Evolutionary conservation across 64 coral and sea anemone species (phyloP), one percentile per base, ranked within the genome.

Genomic region (Orbicella faveolata): DNA sequence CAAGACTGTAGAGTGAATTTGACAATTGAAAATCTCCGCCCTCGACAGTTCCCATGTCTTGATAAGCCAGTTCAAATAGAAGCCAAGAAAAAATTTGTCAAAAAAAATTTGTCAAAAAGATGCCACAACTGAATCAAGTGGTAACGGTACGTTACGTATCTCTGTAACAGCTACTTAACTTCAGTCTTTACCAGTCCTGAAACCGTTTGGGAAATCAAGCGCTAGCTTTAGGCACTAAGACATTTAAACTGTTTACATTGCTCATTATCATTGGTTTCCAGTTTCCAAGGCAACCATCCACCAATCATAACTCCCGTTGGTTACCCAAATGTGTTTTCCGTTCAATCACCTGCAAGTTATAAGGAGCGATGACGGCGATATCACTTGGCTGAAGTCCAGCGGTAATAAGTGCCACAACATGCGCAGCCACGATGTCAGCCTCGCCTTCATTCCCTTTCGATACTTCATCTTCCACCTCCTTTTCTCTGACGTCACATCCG

Each of bases 391-490:
- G 83, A 19, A 98, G 78, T 62, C 96, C 96, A 93, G 93, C 94
- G 10, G 86, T 81, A 19, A 95, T 83, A 72, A 98, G 84, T 1
- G 87, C 83, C 57, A 78, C 78, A 74, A 98, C 90, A 95, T 98
- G 96, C 55, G 88, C 65, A 80, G 93, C 87, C 19, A 98, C 96
- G 64, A 98, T 95, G 74, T 98, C 96, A 89, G 94, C 96, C 83
- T 98, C 96, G 62, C 96, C 96, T 69, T 98, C 94, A 77, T 98
- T 98, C 7, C 96, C 96, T 86, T 93, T 98, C 1, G 96, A 98
- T 20, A 95, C 88, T 21, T 98, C 96, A 16, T 93, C 93, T 67
- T 93, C 90, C 25, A 89, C 73, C 26, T 91, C 83, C 17, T 93
- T 87, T 54, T 98, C 96, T 35, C 61, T 64, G n/a, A 98, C 67